A percentile compares a stretch with the other conserved stretches of the same genome.
Conservation (phyloP, 1,140 invertebrate species). For the Lasioglossum albipes region DNA sequence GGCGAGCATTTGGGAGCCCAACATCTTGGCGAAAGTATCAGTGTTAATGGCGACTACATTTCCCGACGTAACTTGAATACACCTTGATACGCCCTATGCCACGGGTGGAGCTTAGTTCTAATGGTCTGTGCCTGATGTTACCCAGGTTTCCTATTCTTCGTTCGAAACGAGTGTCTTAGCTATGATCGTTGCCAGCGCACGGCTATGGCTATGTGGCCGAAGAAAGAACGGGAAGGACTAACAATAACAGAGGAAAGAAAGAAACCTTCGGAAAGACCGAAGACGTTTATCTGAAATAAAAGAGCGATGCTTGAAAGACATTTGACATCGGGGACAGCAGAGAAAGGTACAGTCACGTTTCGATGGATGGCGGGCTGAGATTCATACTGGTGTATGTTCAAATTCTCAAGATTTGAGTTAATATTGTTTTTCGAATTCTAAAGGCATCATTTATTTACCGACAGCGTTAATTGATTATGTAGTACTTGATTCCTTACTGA, state of each 20-base stretch:
- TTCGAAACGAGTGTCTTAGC: conserved; percentile 16
- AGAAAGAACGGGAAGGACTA: not conserved
- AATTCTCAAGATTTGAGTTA: no score
- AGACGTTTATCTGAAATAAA: not conserved
- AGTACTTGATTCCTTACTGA: no score
- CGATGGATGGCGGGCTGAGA: no score
- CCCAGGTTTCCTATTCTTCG: not conserved
- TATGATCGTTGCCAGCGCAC: conserved; percentile 28
- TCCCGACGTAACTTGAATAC: conserved; percentile 28
- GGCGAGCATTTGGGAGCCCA: conserved; percentile 42
- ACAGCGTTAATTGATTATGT: no score
- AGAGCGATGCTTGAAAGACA: no score
- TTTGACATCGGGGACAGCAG: no score
- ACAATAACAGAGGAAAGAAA: not conserved
- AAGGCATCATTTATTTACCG: no score
- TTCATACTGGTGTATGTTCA: no score
- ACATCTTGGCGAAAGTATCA: conserved; percentile 55
- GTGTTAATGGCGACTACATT: conserved; percentile 49
- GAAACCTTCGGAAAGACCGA: no score
- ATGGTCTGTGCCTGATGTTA: conserved; percentile 37
- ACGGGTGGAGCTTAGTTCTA: conserved; percentile 46
- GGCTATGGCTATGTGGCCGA: not conserved
- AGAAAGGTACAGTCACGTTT: no score
- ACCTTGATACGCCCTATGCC: conserved; percentile 49
- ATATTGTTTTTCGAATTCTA: no score